Evolutionary conservation across 1,140 invertebrate genomes (phyloP), one percentile per base, ranked within the genome.

Genomic region (Leptinotarsa undecemlineata): DNA sequence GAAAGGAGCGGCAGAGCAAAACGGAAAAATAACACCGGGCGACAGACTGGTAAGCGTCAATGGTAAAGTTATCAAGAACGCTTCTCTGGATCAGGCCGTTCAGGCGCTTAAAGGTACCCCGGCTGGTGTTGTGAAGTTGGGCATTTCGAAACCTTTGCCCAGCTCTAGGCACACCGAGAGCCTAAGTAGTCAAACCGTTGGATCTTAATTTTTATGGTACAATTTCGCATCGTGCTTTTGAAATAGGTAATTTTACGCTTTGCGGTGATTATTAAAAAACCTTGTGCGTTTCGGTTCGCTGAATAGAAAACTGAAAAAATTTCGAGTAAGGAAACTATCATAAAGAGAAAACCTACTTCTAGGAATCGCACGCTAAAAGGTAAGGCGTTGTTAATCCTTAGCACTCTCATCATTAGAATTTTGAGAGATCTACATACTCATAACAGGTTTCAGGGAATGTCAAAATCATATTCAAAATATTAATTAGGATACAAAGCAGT

Each of bases 1-100:
- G 26, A 95, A 95, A 75, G 95, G 97, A 68, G 92, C 95, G 33
- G 95, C 96, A 42, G 93, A 97, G 86, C 90, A 91, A 81, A 93
- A 96, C 86, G 94, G 96, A 64, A 89, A 94, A 62, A 90, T 98
- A 62, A 94, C 96, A 75, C 96, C 97, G 3, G 97, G 97, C 23
- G 96, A 98, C 91, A 48, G 73, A n/a, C 61, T 80, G 20, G 77
- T 79, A n/a, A 79, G 75, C 57, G 77, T 80, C 20, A 77, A 80
- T 48, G 74, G 63, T 75, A 90, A 90, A 74, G 90, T 91, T 84
- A 90, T 98, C 64, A 94, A 95, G 78, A 95, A 96, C 86, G 93
- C 94, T 5, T 94, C 92, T 1, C 86, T 98, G 63, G 95, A 98
- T 82, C 91, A 95, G 85, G 96, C 97, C 23, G 96, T 98, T 33